Base-by-base conservation (phyloP, 2,113 vertebrate species). In the Miniopterus natalensis region DNA sequence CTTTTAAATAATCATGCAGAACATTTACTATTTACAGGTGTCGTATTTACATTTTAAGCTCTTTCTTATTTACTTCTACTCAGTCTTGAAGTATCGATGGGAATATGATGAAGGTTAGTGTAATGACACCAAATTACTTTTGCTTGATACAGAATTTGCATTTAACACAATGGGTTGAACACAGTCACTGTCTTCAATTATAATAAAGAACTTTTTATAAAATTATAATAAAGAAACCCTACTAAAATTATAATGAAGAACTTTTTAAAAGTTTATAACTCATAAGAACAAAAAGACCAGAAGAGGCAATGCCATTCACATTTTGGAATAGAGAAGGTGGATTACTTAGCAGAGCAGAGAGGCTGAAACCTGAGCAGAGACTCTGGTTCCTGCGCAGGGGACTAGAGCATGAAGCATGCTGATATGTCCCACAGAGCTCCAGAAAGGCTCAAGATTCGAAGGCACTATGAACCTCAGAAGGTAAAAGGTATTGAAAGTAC, bases 141-240 rank as follows among this genome's bases (percentile, higher is more conserved):
- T 78, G 36, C 88, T 71, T 71, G 31, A 57, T 49, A 40, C 5
- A 84, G 40, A 88, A 14, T 25, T 84, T 87, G 1, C 25, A 36
- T 45, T 66, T 94, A 91, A 49, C 65, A 90, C 15, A 14, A 1
- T 73, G 31, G 3, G 59, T 74, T 66, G 57, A 74, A 40, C 49
- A 61, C 17, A 75, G 14, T 49, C 5, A 63, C 49, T 84, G 66
- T 47, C 53, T 61, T 88, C 61, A 40, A 21, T 87, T 18, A 20
- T 90, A 61, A 87, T 12, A 57, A 79, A 88, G 51, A 88, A 36
- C 23, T 94, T 90, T 90, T 45, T 25, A 25, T 51, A 85, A 75
- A 25, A 63, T 66, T 89, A 14, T 6, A 65, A 15, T 36, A 36
- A n/a, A n/a, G 29, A 65, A 65, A 17, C 29, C 5, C 29, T 65